These are phyloP conservation scores for Cassiopea xamachana DNA, from an alignment of 30 jellyfish, hydroid and myxozoan genomes.

Conservation along the genomic window DNA sequence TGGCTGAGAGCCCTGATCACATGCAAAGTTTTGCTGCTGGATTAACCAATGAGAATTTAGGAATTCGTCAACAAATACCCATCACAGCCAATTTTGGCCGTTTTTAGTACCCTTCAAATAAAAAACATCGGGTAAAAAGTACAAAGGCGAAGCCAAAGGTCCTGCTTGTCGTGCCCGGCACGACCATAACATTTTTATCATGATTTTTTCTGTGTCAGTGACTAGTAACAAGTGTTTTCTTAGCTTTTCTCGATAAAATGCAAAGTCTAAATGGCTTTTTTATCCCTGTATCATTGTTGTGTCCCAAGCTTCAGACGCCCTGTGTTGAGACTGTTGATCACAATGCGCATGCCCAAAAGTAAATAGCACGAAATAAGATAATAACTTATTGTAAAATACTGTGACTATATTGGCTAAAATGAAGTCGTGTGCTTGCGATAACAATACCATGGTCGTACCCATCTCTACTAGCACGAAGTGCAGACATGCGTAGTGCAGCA, in stretches of 20 bases:
- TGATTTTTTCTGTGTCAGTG: not conserved
- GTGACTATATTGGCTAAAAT: not conserved
- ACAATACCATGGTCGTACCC: not conserved
- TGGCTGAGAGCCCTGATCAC: too few relatives aligned
- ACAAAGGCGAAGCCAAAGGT: not conserved
- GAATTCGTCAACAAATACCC: too few relatives aligned
- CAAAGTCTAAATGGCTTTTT: not conserved
- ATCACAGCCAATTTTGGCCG: too few relatives aligned
- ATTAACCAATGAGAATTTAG: too few relatives aligned
- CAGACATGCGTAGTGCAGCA: not conserved
- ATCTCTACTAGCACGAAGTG: not conserved
- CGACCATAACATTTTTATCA: not conserved
- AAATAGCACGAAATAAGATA: not conserved
- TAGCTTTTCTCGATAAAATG: not conserved
- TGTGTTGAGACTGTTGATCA: not conserved
- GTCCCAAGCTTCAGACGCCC: not conserved
- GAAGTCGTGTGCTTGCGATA: not conserved
- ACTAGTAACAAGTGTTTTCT: not conserved
- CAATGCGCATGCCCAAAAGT: not conserved
- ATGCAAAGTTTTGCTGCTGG: too few relatives aligned
- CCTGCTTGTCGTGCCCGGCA: not conserved
- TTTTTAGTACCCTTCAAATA: too few relatives aligned
- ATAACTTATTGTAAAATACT: not conserved
- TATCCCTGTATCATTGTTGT: not conserved
- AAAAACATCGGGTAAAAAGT: too few relatives aligned